A percentile compares a stretch with the other conserved stretches of the same genome.
These are phyloP conservation scores for Meta bourneti DNA, from an alignment of 2,888 invertebrate genomes.

Conservation along the genomic window DNA sequence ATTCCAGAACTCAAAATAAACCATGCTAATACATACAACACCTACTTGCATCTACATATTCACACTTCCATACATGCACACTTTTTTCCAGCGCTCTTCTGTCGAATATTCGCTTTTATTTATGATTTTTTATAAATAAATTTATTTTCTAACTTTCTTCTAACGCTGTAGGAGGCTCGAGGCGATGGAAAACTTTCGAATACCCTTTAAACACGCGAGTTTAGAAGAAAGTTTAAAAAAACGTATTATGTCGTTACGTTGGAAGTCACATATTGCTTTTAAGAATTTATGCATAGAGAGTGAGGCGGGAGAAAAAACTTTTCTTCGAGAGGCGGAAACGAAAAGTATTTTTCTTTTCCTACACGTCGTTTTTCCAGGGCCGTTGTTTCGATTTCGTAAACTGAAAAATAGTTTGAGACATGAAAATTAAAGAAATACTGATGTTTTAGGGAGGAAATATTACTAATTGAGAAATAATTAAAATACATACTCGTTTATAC, in stretches of 20 bases:
- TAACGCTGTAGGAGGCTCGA: constrained; percentile 25
- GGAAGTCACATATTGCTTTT: constrained; percentile 56
- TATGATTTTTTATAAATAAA: constrained; percentile 8
- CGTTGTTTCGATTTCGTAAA: constrained; percentile 22
- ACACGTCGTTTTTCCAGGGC: constrained; percentile 1
- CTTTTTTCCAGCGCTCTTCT: background rate
- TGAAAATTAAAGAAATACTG: background rate
- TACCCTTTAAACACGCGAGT: constrained; percentile 48
- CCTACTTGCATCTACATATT: constrained; percentile 43
- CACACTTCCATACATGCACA: constrained; percentile 9
- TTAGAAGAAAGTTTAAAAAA: constrained; percentile 15
- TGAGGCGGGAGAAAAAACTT: constrained; percentile 1
- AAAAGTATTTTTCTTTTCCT: constrained; percentile 10
- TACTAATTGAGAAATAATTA: no score
- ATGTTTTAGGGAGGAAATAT: no score
- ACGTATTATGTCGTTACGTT: constrained; percentile 51
- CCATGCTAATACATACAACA: constrained; percentile 34
- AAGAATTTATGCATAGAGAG: constrained; percentile 52
- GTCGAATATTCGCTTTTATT: constrained; percentile 3
- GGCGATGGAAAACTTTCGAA: constrained; percentile 47
- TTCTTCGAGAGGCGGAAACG: background rate
- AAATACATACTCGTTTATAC: no score
- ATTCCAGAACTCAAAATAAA: constrained; percentile 21
- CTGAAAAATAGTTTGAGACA: background rate
- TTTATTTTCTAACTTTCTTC: constrained; percentile 53